Evolutionary conservation across 2,113 vertebrate genomes (phyloP).

Genomic region (Mugil cephalus): DNA sequence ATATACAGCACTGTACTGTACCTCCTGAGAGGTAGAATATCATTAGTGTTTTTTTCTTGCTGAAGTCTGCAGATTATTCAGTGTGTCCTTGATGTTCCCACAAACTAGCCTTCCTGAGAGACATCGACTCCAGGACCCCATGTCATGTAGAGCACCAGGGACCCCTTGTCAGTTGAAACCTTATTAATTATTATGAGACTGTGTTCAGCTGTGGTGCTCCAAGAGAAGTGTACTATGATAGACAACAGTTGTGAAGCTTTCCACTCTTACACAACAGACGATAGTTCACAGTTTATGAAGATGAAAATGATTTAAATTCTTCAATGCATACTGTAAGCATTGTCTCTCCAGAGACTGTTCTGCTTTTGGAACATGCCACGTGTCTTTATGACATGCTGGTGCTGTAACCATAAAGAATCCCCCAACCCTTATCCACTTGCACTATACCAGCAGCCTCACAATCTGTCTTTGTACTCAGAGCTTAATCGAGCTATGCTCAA

Average conservation of each 20-base stretch:
- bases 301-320: too few species aligned
- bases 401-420: too few species aligned
- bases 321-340: too few species aligned
- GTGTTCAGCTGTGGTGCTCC: neutral
- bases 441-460: too few species aligned
- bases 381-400: too few species aligned
- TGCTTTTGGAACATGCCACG: too few species aligned
- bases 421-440: too few species aligned
- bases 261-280: neutral
- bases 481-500: too few species aligned
- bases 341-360: too few species aligned
- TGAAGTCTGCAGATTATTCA: constrained; percentile 34
- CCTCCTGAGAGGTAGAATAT: constrained; percentile 29
- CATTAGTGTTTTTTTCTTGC: constrained; percentile 21
- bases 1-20: neutral
- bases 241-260: neutral
- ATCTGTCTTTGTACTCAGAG: too few species aligned
- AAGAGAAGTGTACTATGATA: neutral
- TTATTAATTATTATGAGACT: constrained; percentile 23
- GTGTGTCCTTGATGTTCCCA: constrained; percentile 7
- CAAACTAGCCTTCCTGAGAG: constrained; percentile 10
- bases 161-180: constrained; percentile 8
- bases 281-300: too few species aligned
- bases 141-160: neutral
- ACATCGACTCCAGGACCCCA: constrained; percentile 2